Base-by-base conservation (phyloP, 1,140 invertebrate species). In the Asobara japonica region DNA sequence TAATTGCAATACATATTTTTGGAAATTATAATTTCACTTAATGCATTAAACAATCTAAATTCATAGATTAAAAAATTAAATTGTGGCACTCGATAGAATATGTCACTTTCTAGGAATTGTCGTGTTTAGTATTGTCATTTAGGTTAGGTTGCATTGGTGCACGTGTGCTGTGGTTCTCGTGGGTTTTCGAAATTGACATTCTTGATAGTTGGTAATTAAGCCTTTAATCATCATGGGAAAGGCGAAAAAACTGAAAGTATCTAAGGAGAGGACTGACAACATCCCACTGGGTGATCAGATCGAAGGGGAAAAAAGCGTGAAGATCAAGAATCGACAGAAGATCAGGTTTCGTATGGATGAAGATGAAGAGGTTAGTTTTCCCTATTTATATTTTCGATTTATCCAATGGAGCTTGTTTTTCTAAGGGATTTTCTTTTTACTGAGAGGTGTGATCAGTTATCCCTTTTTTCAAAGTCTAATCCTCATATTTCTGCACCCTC, bases 231-330 rank as follows among this genome's bases (percentile, higher is more conserved):
- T 56, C 8, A 92, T 92, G 91, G 90, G 90, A 3, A 92, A 92
- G 87, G 85, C 85, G 68, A 91, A 91, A 78, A 90, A 89, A 79
- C 64, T 89, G 2, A 91, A 91, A 78, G 87, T 89, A 1, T 90
- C 90, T 0, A 88, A 90, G 79, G 76, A 84, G n/a, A 73, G 68
- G 11, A 29, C 79, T 0, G 79, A 82, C 71, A 91, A 91, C 85
- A 74, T 89, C 38, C 79, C 88, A 3, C 84, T 92, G 65, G 89
- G 89, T 4, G 87, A 92, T 74, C 89, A 91, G 81, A 91, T 92
- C 45, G 89, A 90, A 77, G 77, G 87, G 5, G 84, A 83, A 3
- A 88, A 87, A 76, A 75, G 82, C 20, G 85, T 88, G 0, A 91
- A 90, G 84, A 77, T 76, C 30, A 91, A 90, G 85, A 89, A 89